These are phyloP conservation scores for Andrena bicolor DNA, from an alignment of 2,888 invertebrate genomes.

Conservation along the genomic window DNA sequence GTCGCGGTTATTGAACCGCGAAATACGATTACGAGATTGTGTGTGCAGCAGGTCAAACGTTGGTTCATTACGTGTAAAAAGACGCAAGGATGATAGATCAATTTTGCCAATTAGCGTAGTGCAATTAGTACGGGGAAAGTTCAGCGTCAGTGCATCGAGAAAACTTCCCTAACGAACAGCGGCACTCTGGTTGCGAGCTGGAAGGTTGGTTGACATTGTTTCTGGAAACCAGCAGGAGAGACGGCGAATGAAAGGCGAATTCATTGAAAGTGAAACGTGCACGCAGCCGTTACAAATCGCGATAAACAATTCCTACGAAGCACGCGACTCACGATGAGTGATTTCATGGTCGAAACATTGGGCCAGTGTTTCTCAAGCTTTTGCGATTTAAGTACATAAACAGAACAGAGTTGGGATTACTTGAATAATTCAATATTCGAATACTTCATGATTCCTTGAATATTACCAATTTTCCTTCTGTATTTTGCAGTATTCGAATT, in stretches of 20 bases:
- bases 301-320: constrained; percentile 34
- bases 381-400: neutral
- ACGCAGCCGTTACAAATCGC: constrained; percentile 34
- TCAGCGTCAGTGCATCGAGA: constrained; percentile 26
- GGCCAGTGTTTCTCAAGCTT: constrained; percentile 18
- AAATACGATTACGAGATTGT: constrained; percentile 1
- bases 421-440: too few species aligned
- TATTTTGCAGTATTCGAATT: too few species aligned
- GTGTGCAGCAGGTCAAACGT: neutral
- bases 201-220: constrained; percentile 24
- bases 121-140: constrained; percentile 51
- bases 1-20: constrained; percentile 5
- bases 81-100: constrained; percentile 31
- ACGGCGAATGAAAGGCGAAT: constrained; percentile 29
- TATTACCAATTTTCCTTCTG: too few species aligned
- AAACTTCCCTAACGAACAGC: constrained; percentile 14
- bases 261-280: constrained; percentile 52
- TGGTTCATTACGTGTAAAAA: neutral
- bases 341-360: constrained; percentile 23
- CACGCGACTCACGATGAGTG: constrained; percentile 7
- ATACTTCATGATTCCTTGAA: too few species aligned
- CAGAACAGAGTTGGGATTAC: too few species aligned
- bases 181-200: neutral
- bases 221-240: constrained; percentile 17
- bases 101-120: constrained; percentile 47